Evolutionary conservation across 1,140 invertebrate species (phyloP).

Genomic region (Drosophila biarmipes): DNA sequence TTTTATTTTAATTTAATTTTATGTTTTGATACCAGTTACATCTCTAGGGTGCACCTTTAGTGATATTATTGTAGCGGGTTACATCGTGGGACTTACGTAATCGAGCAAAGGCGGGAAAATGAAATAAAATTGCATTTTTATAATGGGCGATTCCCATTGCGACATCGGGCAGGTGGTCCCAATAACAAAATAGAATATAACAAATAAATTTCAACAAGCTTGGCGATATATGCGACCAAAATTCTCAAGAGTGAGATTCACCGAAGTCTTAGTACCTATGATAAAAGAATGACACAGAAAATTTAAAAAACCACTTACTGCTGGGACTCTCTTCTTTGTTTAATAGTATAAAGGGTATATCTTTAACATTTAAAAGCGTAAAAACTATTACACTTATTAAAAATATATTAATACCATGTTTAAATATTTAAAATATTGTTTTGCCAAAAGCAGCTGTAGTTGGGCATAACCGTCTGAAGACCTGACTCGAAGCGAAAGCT

Average conservation of each 20-base stretch:
- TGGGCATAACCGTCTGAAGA: conserved; percentile 1
- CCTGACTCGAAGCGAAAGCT: conserved; percentile 51
- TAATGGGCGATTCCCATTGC: conserved; percentile 80
- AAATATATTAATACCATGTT: background rate
- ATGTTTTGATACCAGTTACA: conserved; percentile 9
- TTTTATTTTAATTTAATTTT: background rate
- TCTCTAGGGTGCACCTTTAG: conserved; percentile 34
- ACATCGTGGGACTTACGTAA: conserved; percentile 69
- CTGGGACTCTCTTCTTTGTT: too few relatives aligned
- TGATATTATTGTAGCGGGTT: conserved; percentile 27
- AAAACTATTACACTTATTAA: background rate
- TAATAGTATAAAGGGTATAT: too few relatives aligned
- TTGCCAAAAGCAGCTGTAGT: conserved; percentile 9
- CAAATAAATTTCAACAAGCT: background rate
- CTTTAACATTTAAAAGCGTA: too few relatives aligned
- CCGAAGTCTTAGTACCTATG: too few relatives aligned
- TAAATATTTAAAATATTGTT: background rate
- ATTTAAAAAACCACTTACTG: too few relatives aligned
- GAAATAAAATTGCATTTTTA: conserved; percentile 74
- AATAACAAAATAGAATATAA: background rate
- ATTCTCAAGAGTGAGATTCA: too few relatives aligned
- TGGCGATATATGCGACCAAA: too few relatives aligned
- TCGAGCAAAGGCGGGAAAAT: conserved; percentile 73
- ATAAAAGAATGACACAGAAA: too few relatives aligned
- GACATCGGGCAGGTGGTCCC: conserved; percentile 27